These are phyloP conservation scores for Ectobius pallidus DNA, from an alignment of 2,888 invertebrate species.

Conservation along the genomic window DNA sequence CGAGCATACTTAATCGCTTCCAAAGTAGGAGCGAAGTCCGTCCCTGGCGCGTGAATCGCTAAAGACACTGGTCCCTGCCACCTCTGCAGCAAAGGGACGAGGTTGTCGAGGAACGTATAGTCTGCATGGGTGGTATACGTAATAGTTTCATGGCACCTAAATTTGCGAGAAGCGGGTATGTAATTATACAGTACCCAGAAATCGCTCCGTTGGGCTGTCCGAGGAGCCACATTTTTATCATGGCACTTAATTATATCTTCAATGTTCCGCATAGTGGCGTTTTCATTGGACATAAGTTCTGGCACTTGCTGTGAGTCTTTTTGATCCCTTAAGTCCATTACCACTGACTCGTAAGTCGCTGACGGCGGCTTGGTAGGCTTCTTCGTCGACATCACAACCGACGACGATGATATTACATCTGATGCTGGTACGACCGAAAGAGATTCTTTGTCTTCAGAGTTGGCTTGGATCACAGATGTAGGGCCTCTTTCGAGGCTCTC, in stretches of 20 bases:
- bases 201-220: slow-evolving; percentile 74
- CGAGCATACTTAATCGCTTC: slow-evolving; percentile 81
- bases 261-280: neutral
- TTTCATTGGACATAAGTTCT: slow-evolving; percentile 1
- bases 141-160: slow-evolving; percentile 81
- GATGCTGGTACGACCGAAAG: neutral
- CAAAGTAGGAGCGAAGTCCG: slow-evolving; percentile 77
- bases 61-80: slow-evolving; percentile 90
- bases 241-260: slow-evolving; percentile 61
- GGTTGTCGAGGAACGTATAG: slow-evolving; percentile 88
- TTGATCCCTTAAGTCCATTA: slow-evolving; percentile 2
- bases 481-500: neutral
- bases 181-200: slow-evolving; percentile 92
- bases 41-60: slow-evolving; percentile 86
- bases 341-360: neutral
- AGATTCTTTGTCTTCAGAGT: neutral
- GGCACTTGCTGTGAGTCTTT: neutral
- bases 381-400: neutral
- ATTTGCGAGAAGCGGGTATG: slow-evolving; percentile 66
- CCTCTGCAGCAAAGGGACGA: slow-evolving; percentile 81
- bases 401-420: neutral
- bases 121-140: slow-evolving; percentile 94
- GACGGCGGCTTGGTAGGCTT: slow-evolving; percentile 8
- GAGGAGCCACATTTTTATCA: slow-evolving; percentile 65
- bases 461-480: neutral